A percentile compares a stretch with the other conserved stretches of the same genome.
Conservation (phyloP, 2,113 vertebrate genomes). For the Corythaeola cristata region DNA sequence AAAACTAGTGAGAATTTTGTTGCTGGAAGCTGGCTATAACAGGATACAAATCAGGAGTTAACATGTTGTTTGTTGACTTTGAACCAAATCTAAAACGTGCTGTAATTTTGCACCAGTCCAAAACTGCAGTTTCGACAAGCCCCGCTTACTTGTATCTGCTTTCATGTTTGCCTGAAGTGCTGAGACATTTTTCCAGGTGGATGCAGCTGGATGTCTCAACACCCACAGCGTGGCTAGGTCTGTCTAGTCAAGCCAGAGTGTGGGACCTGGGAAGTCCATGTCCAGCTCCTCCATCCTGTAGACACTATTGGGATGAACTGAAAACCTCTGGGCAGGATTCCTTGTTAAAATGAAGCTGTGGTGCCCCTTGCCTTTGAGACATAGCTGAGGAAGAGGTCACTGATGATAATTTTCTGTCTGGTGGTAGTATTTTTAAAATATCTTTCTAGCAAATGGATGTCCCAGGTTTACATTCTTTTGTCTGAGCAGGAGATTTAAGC, state of each 20-base stretch:
- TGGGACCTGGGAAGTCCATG: not conserved
- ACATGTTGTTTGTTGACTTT: not conserved
- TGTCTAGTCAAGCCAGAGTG: not conserved
- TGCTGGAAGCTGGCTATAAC: constrained; percentile 11
- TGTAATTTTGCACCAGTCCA: not conserved
- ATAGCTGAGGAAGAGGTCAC: not conserved
- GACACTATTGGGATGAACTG: not conserved
- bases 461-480: not conserved
- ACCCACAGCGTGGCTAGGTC: not conserved
- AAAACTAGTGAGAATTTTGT: constrained; percentile 25
- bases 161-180: not conserved
- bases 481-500: not conserved
- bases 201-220: not conserved
- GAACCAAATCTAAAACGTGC: not conserved
- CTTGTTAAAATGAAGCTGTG: not conserved
- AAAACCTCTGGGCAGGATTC: not conserved
- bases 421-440: not conserved
- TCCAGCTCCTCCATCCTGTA: not conserved
- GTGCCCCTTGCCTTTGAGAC: not conserved
- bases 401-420: not conserved
- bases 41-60: not conserved
- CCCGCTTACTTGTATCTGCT: not conserved
- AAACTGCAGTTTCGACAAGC: not conserved
- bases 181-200: not conserved
- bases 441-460: not conserved